phyloP scores from a whole-genome alignment of 2,888 invertebrate genomes.

The Sminthurides aquaticus region DNA sequence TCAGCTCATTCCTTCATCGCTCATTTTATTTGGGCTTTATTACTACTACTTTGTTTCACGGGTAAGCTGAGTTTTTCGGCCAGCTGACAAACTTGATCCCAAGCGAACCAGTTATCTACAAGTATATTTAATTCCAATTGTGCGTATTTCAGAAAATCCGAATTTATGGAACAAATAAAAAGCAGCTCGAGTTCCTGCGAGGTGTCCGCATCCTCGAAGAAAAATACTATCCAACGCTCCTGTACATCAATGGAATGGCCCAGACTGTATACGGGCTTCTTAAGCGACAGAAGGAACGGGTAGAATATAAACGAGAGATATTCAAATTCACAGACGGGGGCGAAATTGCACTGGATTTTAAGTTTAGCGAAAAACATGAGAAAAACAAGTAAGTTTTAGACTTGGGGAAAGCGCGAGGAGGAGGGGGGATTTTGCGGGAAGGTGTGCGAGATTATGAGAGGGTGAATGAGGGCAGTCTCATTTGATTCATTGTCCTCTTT shows the following conservation, averaged over 20 bases:
- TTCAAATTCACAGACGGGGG: constrained; percentile 33
- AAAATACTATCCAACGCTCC: constrained; percentile 27
- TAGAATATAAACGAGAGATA: constrained; percentile 28
- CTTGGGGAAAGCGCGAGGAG: too few species aligned
- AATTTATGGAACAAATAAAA: constrained; percentile 9
- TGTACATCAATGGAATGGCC: constrained; percentile 27
- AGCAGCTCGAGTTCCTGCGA: constrained; percentile 8
- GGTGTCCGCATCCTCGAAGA: constrained; percentile 23
- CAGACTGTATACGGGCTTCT: constrained; percentile 26
- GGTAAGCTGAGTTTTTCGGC: not conserved
- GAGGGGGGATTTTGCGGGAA: too few species aligned
- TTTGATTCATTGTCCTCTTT: too few species aligned
- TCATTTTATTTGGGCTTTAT: not conserved
- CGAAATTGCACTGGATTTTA: constrained; percentile 31
- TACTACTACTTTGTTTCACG: not conserved
- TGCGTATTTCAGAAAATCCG: constrained; percentile 9
- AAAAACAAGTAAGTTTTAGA: not conserved
- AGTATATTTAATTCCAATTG: not conserved
- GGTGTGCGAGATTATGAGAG: too few species aligned
- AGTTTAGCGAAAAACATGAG: not conserved
- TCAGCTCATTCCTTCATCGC: not conserved
- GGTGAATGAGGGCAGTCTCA: too few species aligned
- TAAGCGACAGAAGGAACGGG: constrained; percentile 21
- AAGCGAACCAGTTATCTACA: not conserved
- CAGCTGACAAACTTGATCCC: not conserved